Evolutionary conservation across 2,113 vertebrate species (phyloP), one percentile per base, ranked within the genome.

Genomic region (Scomber colias): DNA sequence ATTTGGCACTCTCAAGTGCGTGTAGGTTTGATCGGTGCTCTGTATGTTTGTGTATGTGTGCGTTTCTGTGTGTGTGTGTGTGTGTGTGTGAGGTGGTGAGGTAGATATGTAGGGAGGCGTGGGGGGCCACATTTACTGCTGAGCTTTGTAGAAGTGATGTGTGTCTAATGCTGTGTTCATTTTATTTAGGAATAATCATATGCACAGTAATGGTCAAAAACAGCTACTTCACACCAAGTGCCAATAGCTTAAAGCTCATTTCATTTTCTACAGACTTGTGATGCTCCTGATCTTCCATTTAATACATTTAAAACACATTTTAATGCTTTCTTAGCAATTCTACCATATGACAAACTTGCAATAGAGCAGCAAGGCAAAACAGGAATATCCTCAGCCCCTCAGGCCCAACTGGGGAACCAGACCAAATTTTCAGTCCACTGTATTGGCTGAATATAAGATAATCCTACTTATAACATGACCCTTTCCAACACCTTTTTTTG

Each of bases 51-150:
- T 65, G 45, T 64, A 19, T 63, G n/a, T 63, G 17, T 11, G 13
- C 12, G 8, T 19, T 27, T 27, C 24, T 40, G 11, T 13, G 55
- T 59, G 8, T 19, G 16, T 57, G 53, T 65, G 45, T 64, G 30
- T 63, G n/a, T 63, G 17, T 11, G 13, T 12, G 8, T 19, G 6
- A 19, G 16, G 24, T 66, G 17, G 4, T 19, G 6, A 19, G 16
- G 24, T 66, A 13, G 27, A 57, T 10, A 30, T 51, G 24, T 8
- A n/a, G 44, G 14, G 27, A 27, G 19, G 10, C 46, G n/a, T 49
- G 57, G 27, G 44, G 44, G 19, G 70, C 27, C 44, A 8, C 6
- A 49, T 27, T 62, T 48, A 56, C 53, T 61, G 53, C 71, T 68
- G 46, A 69, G 49, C 5, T 53, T 16, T 15, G 9, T 31, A 6